Conservation (phyloP, 1,140 invertebrate genomes). For the Matsumurasca onukii region DNA sequence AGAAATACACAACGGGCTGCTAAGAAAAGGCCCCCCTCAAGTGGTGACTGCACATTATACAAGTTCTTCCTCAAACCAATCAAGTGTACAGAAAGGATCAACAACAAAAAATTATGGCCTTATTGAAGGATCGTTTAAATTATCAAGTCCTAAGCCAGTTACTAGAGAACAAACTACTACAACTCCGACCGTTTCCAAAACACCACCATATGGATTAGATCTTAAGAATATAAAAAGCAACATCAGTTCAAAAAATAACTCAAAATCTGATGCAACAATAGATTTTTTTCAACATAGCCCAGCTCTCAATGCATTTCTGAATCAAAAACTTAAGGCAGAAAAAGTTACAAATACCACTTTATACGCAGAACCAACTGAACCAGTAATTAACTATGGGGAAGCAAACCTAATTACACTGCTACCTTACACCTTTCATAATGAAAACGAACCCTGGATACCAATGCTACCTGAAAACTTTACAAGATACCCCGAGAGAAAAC, state of each 20-base stretch:
- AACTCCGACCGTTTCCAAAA: too few species aligned
- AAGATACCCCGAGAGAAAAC: constrained; percentile 20
- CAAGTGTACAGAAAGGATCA: background rate
- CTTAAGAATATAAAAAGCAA: background rate
- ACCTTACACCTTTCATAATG: constrained; percentile 23
- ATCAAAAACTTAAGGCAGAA: constrained; percentile 16
- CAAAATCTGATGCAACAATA: constrained; percentile 19
- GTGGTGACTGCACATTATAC: constrained; percentile 9
- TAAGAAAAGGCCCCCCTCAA: constrained; percentile 11
- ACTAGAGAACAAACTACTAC: constrained; percentile 50
- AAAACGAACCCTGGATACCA: constrained; percentile 38
- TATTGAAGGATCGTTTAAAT: constrained; percentile 60
- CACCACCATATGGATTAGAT: background rate
- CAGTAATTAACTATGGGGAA: background rate
- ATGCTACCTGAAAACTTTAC: constrained; percentile 34
- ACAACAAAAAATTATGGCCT: constrained; percentile 40
- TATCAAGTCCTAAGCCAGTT: constrained; percentile 60
- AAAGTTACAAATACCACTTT: background rate
- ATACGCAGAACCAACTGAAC: background rate
- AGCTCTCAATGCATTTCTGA: constrained; percentile 33
- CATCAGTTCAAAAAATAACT: background rate
- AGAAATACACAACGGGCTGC: constrained; percentile 14
- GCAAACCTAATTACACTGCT: constrained; percentile 31
- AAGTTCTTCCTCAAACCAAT: background rate
- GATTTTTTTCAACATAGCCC: constrained; percentile 36